phyloP scores from a whole-genome alignment of 2,113 vertebrate species.

The Argyrosomus japonicus region DNA sequence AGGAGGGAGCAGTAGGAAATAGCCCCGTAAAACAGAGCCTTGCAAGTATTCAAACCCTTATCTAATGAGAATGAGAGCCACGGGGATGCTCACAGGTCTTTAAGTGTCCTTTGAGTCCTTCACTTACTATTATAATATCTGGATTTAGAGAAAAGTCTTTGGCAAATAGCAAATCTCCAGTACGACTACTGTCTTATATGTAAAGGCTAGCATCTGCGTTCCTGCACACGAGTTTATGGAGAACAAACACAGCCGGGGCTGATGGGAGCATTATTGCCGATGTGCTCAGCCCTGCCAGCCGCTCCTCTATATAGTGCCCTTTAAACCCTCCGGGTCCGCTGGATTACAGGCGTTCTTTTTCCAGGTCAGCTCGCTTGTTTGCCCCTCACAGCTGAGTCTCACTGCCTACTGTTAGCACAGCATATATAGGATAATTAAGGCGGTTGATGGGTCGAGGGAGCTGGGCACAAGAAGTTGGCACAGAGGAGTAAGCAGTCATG shows the following conservation, averaged over 20 bases:
- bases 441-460: constrained; percentile 49
- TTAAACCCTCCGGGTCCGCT: constrained; percentile 49
- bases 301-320: constrained; percentile 42
- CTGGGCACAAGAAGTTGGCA: constrained; percentile 52
- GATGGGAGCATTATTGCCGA: constrained; percentile 25
- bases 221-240: background rate
- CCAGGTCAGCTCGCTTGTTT: constrained; percentile 79
- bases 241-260: constrained; percentile 18
- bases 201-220: background rate
- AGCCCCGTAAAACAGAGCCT: constrained; percentile 40
- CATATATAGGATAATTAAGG: constrained; percentile 68
- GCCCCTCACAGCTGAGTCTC: constrained; percentile 72
- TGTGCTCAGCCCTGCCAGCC: constrained; percentile 32
- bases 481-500: constrained; percentile 44
- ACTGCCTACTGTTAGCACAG: constrained; percentile 48
- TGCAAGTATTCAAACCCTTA: constrained; percentile 20
- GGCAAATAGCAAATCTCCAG: background rate
- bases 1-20: constrained; percentile 52
- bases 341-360: constrained; percentile 69
- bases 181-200: background rate
- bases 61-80: constrained; percentile 51
- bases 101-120: constrained; percentile 40
- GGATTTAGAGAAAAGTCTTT: constrained; percentile 18
- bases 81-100: constrained; percentile 47
- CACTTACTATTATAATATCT: constrained; percentile 33